Conservation (phyloP, 2,888 invertebrate species). For the Acleris cristana region DNA sequence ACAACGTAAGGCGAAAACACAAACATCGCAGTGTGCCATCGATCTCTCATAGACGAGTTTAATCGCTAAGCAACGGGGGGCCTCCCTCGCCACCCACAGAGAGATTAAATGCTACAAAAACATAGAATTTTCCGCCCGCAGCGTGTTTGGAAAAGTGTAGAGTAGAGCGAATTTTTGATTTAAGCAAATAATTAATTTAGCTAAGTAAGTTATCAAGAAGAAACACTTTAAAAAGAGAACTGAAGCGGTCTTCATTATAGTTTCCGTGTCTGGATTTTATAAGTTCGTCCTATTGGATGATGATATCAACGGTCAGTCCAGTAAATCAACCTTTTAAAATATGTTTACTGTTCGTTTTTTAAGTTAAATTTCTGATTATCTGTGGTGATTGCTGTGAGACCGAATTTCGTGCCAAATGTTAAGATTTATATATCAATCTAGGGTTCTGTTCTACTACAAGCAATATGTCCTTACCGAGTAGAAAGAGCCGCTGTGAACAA, state of each 20-base stretch:
- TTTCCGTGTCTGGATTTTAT: too few relatives aligned
- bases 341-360: too few relatives aligned
- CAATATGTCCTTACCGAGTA: too few relatives aligned
- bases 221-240: slow-evolving; percentile 6
- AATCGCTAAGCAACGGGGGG: slow-evolving; percentile 60
- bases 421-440: too few relatives aligned
- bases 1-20: slow-evolving; percentile 23
- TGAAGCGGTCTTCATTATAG: not conserved
- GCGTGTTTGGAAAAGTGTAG: slow-evolving; percentile 30
- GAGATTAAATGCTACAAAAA: slow-evolving; percentile 64
- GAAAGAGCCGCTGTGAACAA: too few relatives aligned
- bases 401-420: too few relatives aligned
- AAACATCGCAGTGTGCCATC: slow-evolving; percentile 35
- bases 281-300: not conserved
- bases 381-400: too few relatives aligned
- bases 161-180: slow-evolving; percentile 31
- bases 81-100: slow-evolving; percentile 45
- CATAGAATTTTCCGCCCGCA: slow-evolving; percentile 43
- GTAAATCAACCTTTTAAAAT: too few relatives aligned
- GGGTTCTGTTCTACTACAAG: too few relatives aligned
- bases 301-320: too few relatives aligned
- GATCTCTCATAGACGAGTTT: slow-evolving; percentile 55
- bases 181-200: slow-evolving; percentile 21
- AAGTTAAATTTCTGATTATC: too few relatives aligned
- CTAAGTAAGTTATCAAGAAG: not conserved